phyloP scores from a whole-genome alignment of 53 echinoderm and acorn worm species.

The Arbacia lixula region DNA sequence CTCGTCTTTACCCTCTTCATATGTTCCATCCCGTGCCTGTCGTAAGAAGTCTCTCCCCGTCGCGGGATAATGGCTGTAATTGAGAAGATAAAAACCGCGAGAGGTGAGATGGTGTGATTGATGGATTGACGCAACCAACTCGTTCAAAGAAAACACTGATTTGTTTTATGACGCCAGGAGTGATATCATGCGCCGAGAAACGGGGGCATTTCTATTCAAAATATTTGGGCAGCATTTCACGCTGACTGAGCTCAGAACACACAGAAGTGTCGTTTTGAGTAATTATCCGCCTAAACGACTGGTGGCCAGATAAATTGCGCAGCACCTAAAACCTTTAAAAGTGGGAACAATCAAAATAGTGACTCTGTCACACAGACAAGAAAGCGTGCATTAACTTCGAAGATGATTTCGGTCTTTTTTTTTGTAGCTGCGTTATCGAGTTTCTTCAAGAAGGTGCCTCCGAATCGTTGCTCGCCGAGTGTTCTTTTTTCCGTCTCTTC shows the following conservation, averaged over 20 bases:
- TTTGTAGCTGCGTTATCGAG: too few relatives aligned
- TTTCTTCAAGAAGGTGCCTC: too few relatives aligned
- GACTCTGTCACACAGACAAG: conserved; percentile 3
- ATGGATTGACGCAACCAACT: neutral
- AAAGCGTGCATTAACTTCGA: too few relatives aligned
- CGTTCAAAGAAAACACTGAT: conserved; percentile 24
- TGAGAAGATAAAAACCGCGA: conserved; percentile 17
- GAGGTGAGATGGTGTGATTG: conserved; percentile 11
- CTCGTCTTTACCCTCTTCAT: neutral
- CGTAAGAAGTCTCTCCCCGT: neutral
- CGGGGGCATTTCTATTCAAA: conserved; percentile 30
- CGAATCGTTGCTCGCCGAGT: too few relatives aligned
- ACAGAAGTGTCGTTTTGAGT: conserved; percentile 51
- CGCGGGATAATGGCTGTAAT: conserved; percentile 24
- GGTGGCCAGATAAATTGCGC: conserved; percentile 41
- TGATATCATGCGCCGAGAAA: neutral
- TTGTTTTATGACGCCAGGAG: conserved; percentile 45
- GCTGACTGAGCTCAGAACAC: conserved; percentile 23
- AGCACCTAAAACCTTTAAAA: neutral
- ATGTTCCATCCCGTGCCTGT: neutral
- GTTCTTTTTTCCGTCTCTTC: too few relatives aligned
- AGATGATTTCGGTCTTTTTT: too few relatives aligned
- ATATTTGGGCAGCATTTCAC: conserved; percentile 50
- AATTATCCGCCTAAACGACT: conserved; percentile 39
- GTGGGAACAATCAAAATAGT: conserved; percentile 8